A percentile compares a stretch with the other conserved stretches of the same genome.
Evolutionary conservation across 1,140 invertebrate genomes (phyloP).

Genomic region (Scaptomyza graminum): DNA sequence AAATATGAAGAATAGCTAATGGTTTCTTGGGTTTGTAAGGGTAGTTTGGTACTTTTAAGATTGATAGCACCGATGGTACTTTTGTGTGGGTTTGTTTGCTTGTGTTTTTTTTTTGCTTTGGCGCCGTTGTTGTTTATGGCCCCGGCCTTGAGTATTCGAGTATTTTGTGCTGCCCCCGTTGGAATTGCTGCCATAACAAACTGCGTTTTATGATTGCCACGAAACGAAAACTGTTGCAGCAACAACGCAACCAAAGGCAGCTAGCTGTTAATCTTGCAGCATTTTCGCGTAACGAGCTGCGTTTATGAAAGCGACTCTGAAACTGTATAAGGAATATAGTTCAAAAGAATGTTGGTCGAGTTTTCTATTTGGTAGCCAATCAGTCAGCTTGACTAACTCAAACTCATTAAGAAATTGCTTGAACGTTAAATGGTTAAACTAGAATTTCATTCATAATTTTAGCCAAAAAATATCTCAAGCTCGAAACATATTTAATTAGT

Average conservation of each 20-base stretch:
- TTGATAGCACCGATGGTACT: conserved; percentile 13
- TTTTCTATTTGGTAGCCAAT: conserved; percentile 22
- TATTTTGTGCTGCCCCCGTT: conserved; percentile 17
- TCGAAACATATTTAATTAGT: too few relatives aligned
- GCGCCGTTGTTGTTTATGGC: conserved; percentile 38
- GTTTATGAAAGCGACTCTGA: conserved; percentile 32
- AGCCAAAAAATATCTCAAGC: too few relatives aligned
- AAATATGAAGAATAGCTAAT: not conserved
- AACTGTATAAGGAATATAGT: not conserved
- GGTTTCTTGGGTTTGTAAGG: not conserved
- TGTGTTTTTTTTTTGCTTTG: conserved; percentile 1
- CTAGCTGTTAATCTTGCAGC: conserved; percentile 21
- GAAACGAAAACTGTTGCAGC: conserved; percentile 49
- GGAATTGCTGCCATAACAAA: conserved; percentile 45
- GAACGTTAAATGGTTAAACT: not conserved
- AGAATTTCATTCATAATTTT: too few relatives aligned
- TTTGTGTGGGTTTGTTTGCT: not conserved
- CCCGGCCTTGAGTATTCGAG: conserved; percentile 46
- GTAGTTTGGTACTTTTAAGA: not conserved
- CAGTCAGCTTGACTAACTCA: conserved; percentile 44
- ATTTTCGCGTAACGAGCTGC: conserved; percentile 40
- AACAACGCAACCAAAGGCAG: not conserved
- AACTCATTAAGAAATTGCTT: conserved; percentile 30
- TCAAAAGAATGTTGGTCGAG: too few relatives aligned
- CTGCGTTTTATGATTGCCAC: conserved; percentile 59